These are phyloP conservation scores for Proisotoma minuta DNA, from an alignment of 2,888 invertebrate species.

Conservation along the genomic window DNA sequence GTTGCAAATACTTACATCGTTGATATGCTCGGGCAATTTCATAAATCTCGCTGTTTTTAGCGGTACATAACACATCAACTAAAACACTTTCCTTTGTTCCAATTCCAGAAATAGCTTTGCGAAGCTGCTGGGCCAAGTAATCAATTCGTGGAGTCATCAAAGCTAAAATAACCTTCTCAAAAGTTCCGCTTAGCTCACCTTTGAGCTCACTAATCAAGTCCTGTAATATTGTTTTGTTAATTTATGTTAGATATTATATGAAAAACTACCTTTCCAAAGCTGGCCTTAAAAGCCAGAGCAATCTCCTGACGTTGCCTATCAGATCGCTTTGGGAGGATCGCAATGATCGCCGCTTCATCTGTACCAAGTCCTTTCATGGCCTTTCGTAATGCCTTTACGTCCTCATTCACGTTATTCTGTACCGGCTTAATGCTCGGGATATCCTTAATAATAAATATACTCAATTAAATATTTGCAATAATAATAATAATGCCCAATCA, in stretches of 20 bases:
- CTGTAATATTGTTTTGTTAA: conserved; percentile 49
- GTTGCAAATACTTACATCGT: conserved; percentile 59
- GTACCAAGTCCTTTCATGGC: conserved; percentile 73
- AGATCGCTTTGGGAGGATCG: conserved; percentile 72
- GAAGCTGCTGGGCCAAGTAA: conserved; percentile 76
- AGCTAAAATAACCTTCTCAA: conserved; percentile 75
- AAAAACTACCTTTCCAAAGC: conserved; percentile 71
- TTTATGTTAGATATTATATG: conserved; percentile 44
- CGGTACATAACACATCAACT: conserved; percentile 82
- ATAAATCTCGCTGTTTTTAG: conserved; percentile 77
- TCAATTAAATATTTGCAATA: not conserved
- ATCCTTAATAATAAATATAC: conserved; percentile 19
- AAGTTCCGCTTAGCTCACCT: conserved; percentile 82
- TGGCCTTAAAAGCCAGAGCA: conserved; percentile 72
- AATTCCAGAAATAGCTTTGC: conserved; percentile 74
- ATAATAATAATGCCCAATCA: not conserved
- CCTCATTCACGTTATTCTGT: conserved; percentile 71
- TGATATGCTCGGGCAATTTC: conserved; percentile 73
- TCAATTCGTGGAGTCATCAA: conserved; percentile 79
- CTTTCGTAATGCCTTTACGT: conserved; percentile 75
- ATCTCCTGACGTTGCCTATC: conserved; percentile 83
- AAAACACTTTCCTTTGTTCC: conserved; percentile 78
- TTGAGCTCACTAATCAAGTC: conserved; percentile 77
- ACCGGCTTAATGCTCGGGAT: conserved; percentile 32
- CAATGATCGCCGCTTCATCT: conserved; percentile 81